Conservation (phyloP, 1,140 invertebrate genomes). For the Heliconius hermathena region DNA sequence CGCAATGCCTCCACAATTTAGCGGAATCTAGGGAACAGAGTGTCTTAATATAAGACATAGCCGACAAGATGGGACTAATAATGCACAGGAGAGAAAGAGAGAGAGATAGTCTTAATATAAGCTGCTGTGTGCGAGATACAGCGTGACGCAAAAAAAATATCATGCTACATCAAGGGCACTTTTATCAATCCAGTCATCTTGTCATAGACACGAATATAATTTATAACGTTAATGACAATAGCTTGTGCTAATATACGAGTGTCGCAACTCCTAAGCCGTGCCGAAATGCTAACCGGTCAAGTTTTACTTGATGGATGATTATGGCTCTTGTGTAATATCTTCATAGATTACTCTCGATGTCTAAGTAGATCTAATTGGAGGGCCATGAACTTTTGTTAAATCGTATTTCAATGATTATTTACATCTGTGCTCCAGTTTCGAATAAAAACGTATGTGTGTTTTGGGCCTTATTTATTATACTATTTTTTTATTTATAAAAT, state of each 20-base stretch:
- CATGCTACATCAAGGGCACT: constrained; percentile 2
- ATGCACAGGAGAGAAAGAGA: no score
- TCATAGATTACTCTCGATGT: constrained; percentile 27
- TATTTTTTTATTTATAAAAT: no score
- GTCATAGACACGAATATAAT: constrained; percentile 22
- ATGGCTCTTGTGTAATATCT: constrained; percentile 47
- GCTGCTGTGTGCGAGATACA: no score
- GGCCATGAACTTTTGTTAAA: constrained; percentile 21
- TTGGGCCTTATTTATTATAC: no score
- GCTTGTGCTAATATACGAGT: constrained; percentile 37
- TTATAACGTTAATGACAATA: constrained; percentile 36
- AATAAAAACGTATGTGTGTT: no score
- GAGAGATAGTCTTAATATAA: no score
- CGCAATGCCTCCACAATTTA: no score
- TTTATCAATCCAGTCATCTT: constrained; percentile 21
- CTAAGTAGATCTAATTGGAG: constrained; percentile 32
- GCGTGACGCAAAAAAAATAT: background rate
- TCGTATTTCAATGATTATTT: background rate
- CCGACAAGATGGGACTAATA: no score
- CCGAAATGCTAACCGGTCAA: constrained; percentile 66
- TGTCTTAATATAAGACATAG: no score
- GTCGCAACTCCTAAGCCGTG: constrained; percentile 59
- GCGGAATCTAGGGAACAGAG: no score
- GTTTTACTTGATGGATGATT: constrained; percentile 56
- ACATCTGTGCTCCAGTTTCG: no score